These are phyloP conservation scores for Rhingia campestris DNA, from an alignment of 2,888 invertebrate genomes.

Conservation along the genomic window DNA sequence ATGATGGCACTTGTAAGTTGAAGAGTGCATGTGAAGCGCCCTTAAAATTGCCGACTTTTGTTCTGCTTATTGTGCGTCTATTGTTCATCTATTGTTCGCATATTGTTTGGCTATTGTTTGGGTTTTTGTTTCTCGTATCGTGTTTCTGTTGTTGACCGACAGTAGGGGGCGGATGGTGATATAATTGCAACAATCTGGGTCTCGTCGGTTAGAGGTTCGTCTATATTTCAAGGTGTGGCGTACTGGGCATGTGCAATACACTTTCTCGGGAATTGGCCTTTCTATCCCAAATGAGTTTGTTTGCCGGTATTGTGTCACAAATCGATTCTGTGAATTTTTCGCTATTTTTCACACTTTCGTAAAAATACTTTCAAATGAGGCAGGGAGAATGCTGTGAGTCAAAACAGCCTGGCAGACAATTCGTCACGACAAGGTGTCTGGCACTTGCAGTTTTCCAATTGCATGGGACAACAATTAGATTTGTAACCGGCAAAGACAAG, in stretches of 20 bases:
- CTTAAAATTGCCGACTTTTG: conserved; percentile 64
- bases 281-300: conserved; percentile 9
- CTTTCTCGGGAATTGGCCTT: conserved; percentile 19
- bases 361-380: conserved; percentile 64
- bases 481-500: not conserved
- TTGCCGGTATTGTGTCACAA: conserved; percentile 58
- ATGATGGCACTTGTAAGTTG: conserved; percentile 66
- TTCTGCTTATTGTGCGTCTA: conserved; percentile 38
- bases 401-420: conserved; percentile 66
- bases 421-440: conserved; percentile 72
- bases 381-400: conserved; percentile 42
- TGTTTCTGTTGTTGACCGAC: conserved; percentile 36
- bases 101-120: conserved; percentile 54
- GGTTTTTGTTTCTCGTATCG: conserved; percentile 57
- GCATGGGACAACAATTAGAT: not conserved
- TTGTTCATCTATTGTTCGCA: conserved; percentile 51
- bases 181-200: conserved; percentile 69
- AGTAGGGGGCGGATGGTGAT: conserved; percentile 62
- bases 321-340: conserved; percentile 50
- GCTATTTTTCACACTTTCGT: not conserved
- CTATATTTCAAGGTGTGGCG: conserved; percentile 57
- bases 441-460: conserved; percentile 18
- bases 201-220: conserved; percentile 6
- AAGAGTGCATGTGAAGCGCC: conserved; percentile 67
- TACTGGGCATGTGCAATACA: conserved; percentile 54